These are phyloP conservation scores for Tinea pellionella DNA, from an alignment of 2,888 invertebrate species.

Conservation along the genomic window DNA sequence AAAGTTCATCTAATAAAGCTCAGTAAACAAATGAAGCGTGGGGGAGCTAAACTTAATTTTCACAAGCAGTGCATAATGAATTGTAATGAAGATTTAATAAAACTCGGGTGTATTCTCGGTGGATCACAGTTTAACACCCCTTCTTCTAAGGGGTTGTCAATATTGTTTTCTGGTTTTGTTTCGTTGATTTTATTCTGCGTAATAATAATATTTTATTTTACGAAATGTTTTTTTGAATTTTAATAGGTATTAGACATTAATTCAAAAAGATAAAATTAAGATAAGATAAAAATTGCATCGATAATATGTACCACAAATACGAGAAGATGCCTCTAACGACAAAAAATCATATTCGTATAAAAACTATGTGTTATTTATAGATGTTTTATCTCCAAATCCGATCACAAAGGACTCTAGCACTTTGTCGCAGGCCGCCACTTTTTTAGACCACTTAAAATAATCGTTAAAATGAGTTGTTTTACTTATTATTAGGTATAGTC, in stretches of 20 bases:
- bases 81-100: conserved; percentile 50
- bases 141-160: not conserved
- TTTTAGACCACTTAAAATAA: conserved; percentile 37
- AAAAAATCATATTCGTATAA: conserved; percentile 23
- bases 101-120: conserved; percentile 23
- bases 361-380: conserved; percentile 60
- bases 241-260: not conserved
- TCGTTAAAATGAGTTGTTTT: conserved; percentile 38
- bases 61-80: conserved; percentile 41
- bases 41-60: conserved; percentile 51
- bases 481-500: conserved; percentile 27
- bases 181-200: conserved; percentile 15
- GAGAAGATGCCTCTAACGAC: not conserved
- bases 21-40: conserved; percentile 33
- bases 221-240: not conserved
- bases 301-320: not conserved
- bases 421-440: conserved; percentile 48
- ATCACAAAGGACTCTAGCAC: conserved; percentile 37
- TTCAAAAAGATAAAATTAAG: not conserved
- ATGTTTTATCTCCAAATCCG: conserved; percentile 41
- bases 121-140: not conserved
- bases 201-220: conserved; percentile 12
- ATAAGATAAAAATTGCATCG: not conserved
- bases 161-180: conserved; percentile 4
- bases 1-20: conserved; percentile 22